These are phyloP conservation scores for Girardinichthys multiradiatus DNA, from an alignment of 2,113 vertebrate species.

Conservation along the genomic window DNA sequence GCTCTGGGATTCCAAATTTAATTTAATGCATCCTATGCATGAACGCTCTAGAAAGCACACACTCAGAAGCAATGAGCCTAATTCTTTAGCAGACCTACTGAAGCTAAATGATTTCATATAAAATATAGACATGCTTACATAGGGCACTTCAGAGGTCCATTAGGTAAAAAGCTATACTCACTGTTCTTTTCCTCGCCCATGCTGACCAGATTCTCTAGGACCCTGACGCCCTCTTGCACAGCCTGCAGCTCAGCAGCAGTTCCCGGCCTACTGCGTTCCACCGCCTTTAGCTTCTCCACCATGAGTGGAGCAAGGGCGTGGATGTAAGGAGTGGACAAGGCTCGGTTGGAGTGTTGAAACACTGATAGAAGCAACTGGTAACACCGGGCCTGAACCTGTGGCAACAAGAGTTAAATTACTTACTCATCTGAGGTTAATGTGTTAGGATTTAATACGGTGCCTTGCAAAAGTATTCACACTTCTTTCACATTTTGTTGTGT, in stretches of 20 bases:
- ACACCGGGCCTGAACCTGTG: conserved; percentile 93
- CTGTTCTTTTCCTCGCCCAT: conserved; percentile 96
- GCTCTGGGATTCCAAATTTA: conserved; percentile 36
- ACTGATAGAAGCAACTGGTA: conserved; percentile 96
- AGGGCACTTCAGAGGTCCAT: conserved; percentile 29
- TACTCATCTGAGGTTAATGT: neutral
- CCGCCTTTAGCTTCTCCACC: conserved; percentile 94
- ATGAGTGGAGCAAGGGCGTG: conserved; percentile 92
- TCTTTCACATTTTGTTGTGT: neutral
- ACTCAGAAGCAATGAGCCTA: conserved; percentile 28
- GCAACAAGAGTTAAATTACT: conserved; percentile 7
- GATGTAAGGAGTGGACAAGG: conserved; percentile 95
- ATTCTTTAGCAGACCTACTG: conserved; percentile 28
- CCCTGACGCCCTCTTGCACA: conserved; percentile 94
- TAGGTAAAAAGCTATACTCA: conserved; percentile 79
- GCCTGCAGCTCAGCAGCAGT: conserved; percentile 89
- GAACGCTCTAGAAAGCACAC: conserved; percentile 11
- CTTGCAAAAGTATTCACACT: neutral
- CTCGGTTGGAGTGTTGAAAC: conserved; percentile 93
- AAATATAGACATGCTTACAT: neutral
- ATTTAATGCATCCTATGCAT: conserved; percentile 10
- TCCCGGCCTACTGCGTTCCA: conserved; percentile 86
- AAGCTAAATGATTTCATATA: conserved; percentile 33
- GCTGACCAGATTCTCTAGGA: conserved; percentile 92
- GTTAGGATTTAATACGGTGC: neutral